Conservation (phyloP, 2,888 invertebrate species). For the Epistrophe grossulariae region DNA sequence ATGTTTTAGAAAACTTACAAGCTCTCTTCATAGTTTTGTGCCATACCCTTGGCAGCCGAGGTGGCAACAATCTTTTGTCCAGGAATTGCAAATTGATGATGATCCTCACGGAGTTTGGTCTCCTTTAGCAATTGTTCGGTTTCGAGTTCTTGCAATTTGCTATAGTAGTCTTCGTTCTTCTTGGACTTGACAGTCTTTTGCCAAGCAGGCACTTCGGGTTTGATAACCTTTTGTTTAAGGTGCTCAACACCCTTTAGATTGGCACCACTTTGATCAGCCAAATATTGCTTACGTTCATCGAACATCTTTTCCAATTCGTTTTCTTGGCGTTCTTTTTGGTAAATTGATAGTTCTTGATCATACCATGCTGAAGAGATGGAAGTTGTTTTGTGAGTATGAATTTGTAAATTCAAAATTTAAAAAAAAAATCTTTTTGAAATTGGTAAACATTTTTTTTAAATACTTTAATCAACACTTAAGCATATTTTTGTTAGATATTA, state of each 20-base stretch:
- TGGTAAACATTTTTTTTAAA: not conserved
- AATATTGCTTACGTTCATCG: slow-evolving; percentile 91
- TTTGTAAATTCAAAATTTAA: not conserved
- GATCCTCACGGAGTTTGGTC: slow-evolving; percentile 89
- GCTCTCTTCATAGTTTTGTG: slow-evolving; percentile 92
- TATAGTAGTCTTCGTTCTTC: slow-evolving; percentile 93
- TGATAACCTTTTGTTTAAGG: slow-evolving; percentile 87
- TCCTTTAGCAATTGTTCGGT: slow-evolving; percentile 94
- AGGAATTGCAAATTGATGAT: slow-evolving; percentile 93
- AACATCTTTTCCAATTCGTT: slow-evolving; percentile 94
- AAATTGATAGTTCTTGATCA: slow-evolving; percentile 93
- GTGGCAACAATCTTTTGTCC: slow-evolving; percentile 92
- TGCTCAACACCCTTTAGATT: slow-evolving; percentile 86
- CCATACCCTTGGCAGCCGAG: slow-evolving; percentile 93
- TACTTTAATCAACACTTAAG: not conserved
- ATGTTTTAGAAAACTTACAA: slow-evolving; percentile 87
- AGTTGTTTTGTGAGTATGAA: slow-evolving; percentile 76
- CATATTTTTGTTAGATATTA: not conserved
- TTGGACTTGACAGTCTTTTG: slow-evolving; percentile 92
- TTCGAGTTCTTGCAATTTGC: slow-evolving; percentile 91
- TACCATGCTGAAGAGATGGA: slow-evolving; percentile 91
- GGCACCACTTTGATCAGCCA: slow-evolving; percentile 88
- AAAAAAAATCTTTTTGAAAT: not conserved
- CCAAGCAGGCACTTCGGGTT: slow-evolving; percentile 93
- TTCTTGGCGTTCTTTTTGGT: slow-evolving; percentile 91